Conservation (phyloP, 2,113 vertebrate genomes). For the Hippocampus barbouri region DNA sequence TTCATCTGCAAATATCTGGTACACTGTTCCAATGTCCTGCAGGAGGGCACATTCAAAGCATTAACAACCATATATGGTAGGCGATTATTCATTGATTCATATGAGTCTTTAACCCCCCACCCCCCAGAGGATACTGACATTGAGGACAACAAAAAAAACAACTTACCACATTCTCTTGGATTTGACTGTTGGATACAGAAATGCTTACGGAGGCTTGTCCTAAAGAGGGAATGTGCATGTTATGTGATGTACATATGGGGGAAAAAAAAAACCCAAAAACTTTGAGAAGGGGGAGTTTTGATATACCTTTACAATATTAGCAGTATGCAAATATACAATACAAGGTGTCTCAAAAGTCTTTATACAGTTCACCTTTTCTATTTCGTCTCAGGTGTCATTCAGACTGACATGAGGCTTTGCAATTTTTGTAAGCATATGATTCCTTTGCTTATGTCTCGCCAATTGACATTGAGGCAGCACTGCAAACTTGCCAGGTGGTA, state of each 20-base stretch:
- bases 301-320: background rate
- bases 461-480: too few relatives aligned
- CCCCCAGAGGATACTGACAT: too few relatives aligned
- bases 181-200: conserved; percentile 88
- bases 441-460: too few relatives aligned
- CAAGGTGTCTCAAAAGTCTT: background rate
- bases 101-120: background rate
- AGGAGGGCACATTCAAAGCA: conserved; percentile 14
- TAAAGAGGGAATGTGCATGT: conserved; percentile 39
- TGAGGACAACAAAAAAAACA: background rate
- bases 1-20: conserved; percentile 90
- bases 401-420: too few relatives aligned
- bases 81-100: background rate
- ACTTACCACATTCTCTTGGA: conserved; percentile 87
- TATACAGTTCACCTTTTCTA: background rate
- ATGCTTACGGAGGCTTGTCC: conserved; percentile 87
- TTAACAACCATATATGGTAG: background rate
- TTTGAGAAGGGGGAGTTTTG: background rate
- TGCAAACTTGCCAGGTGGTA: too few relatives aligned
- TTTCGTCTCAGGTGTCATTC: too few relatives aligned
- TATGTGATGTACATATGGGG: background rate
- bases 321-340: too few relatives aligned
- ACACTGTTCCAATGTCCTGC: conserved; percentile 85
- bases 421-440: too few relatives aligned
- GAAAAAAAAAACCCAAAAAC: too few relatives aligned